A percentile compares a stretch with the other conserved stretches of the same genome.
Conservation (phyloP, 2,113 vertebrate species). For the Ciconia stormi region DNA sequence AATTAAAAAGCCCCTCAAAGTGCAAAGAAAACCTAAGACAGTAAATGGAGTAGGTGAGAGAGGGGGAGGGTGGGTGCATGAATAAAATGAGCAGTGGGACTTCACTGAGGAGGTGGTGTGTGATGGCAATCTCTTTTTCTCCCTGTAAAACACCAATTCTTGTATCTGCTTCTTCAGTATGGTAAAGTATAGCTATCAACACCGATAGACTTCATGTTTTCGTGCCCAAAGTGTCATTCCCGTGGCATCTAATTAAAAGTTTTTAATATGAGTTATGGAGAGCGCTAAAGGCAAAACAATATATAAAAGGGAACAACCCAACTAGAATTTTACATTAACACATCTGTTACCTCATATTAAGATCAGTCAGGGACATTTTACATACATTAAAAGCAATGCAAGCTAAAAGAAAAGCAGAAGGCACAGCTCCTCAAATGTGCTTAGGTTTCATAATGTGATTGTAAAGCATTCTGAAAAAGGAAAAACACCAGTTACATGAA, state of each 20-base stretch:
- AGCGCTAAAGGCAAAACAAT: not conserved
- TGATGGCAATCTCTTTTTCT: not conserved
- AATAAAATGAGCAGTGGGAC: not conserved
- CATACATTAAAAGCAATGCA: not conserved
- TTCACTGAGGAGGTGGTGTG: not conserved
- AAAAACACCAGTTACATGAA: not conserved
- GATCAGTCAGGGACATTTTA: not conserved
- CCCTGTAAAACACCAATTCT: not conserved
- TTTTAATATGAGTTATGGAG: not conserved
- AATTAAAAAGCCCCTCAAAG: not conserved
- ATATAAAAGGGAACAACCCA: not conserved
- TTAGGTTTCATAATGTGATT: not conserved
- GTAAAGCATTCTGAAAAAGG: not conserved
- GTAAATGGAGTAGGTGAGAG: not conserved
- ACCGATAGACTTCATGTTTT: not conserved
- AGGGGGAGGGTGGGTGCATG: rapidly evolving
- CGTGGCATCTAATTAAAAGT: not conserved
- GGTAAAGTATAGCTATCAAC: not conserved
- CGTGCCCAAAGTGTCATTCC: not conserved
- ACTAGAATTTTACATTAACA: not conserved
- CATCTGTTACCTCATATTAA: not conserved
- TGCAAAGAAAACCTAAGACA: not conserved
- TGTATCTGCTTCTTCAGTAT: not conserved
- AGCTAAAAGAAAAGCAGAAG: constrained; percentile 7
- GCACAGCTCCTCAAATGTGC: not conserved